Conservation (phyloP, 2,888 invertebrate species). For the Brassicogethes aeneus region DNA sequence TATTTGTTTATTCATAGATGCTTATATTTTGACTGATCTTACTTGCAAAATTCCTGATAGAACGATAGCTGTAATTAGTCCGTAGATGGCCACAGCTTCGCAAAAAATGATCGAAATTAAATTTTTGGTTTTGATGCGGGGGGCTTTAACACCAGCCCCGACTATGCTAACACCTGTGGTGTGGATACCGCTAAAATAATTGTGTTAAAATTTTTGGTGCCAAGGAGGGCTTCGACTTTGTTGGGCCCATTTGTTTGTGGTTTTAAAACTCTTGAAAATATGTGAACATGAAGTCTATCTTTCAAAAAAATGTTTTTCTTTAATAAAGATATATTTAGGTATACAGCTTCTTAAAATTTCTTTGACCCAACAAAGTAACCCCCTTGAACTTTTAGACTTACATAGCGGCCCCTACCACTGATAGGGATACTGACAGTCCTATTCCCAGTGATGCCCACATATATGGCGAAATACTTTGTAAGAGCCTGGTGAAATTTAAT, state of each 20-base stretch:
- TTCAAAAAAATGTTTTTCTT: too few relatives aligned
- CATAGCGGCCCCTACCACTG: slow-evolving; percentile 92
- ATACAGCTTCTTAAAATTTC: too few relatives aligned
- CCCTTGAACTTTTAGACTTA: too few relatives aligned
- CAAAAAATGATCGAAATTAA: slow-evolving; percentile 99
- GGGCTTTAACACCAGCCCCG: slow-evolving; percentile 96
- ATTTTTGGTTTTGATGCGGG: slow-evolving; percentile 97
- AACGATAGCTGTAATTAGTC: slow-evolving; percentile 96
- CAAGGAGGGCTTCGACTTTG: background rate
- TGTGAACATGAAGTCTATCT: background rate
- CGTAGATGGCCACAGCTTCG: slow-evolving; percentile 99
- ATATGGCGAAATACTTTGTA: slow-evolving; percentile 81
- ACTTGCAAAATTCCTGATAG: slow-evolving; percentile 72
- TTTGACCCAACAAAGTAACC: too few relatives aligned
- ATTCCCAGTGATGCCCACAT: slow-evolving; percentile 95
- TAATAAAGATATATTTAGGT: too few relatives aligned
- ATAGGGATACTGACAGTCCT: slow-evolving; percentile 84
- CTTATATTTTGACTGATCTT: too few relatives aligned
- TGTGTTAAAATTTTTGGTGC: background rate
- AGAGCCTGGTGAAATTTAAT: slow-evolving; percentile 50
- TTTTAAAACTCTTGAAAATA: background rate
- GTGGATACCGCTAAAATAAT: slow-evolving; percentile 71
- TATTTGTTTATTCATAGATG: background rate
- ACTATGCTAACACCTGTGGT: slow-evolving; percentile 93
- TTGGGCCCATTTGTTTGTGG: background rate